These are phyloP conservation scores for Colostygia pectinataria DNA, from an alignment of 2,888 invertebrate species.

Conservation along the genomic window DNA sequence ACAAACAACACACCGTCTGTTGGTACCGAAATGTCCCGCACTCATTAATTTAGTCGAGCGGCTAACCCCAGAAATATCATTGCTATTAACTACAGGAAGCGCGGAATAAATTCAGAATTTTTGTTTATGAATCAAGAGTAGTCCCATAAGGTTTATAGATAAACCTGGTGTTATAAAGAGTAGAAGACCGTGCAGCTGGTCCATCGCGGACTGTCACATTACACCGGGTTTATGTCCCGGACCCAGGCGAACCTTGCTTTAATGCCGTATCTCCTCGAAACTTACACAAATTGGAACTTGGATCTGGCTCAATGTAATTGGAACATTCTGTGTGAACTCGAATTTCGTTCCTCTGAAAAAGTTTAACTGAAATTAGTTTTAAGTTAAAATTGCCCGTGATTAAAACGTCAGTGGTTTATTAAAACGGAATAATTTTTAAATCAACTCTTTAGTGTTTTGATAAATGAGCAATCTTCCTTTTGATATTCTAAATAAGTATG, in stretches of 20 bases:
- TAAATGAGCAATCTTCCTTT: no score
- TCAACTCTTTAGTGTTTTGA: no score
- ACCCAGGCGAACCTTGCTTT: slow-evolving; percentile 44
- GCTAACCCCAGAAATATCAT: slow-evolving; percentile 64
- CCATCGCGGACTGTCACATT: slow-evolving; percentile 64
- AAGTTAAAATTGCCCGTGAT: slow-evolving; percentile 7
- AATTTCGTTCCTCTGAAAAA: slow-evolving; percentile 39
- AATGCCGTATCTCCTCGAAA: slow-evolving; percentile 47
- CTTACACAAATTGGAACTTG: slow-evolving; percentile 61
- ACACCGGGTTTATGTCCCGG: slow-evolving; percentile 59
- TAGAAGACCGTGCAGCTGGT: slow-evolving; percentile 60
- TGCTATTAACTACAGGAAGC: slow-evolving; percentile 64
- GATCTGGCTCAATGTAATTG: slow-evolving; percentile 47
- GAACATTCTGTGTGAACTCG: slow-evolving; percentile 45
- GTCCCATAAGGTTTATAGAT: slow-evolving; percentile 63
- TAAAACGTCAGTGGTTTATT: not conserved
- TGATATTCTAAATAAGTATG: no score
- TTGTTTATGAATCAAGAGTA: slow-evolving; percentile 72
- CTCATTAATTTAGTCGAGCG: slow-evolving; percentile 66
- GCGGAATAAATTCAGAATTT: slow-evolving; percentile 68
- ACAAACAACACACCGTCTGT: slow-evolving; percentile 51
- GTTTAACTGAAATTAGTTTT: slow-evolving; percentile 16
- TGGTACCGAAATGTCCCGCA: slow-evolving; percentile 49
- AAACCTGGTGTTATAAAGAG: slow-evolving; percentile 63
- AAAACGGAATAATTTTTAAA: no score